Base-by-base conservation (phyloP, 2,797 vertebrate genomes). In the Protosalanx chinensis region DNA sequence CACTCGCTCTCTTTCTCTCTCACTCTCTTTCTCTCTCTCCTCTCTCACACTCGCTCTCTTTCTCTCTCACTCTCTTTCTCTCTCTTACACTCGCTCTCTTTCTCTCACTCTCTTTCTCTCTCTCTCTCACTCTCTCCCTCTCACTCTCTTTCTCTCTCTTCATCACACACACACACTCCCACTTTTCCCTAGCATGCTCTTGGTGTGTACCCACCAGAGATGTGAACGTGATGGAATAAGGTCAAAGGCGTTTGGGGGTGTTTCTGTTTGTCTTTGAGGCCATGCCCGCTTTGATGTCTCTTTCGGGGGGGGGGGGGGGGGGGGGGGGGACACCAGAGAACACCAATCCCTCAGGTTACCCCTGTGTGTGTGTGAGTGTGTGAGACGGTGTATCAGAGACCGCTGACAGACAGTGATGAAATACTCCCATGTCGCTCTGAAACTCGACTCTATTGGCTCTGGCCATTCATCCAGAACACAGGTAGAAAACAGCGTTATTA, bases 191-290 rank as follows among this genome's bases (percentile, higher is more conserved):
- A 10, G 18, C 18, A 41, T 10, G 62, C 18, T 18, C 64, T 65
- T 37, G 35, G 68, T 70, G 63, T 65, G 37, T 65, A 20, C 13
- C 64, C 37, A 37, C 16, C 13, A 37, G 58, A 37, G 32, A 16
- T 37, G n/a, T n/a, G 33, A n/a, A 37, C 18, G 68, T 84, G 84
- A 88, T 82, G 82, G 84, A 87, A 88, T 88, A 83, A 68, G 89
- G 86, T 88, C 87, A 81, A 71, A 79, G 68, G 72, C 81, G 80
- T 67, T 67, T 56, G 67, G 73, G 73, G 81, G 80, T 67, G 49
- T 56, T 49, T 29, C n/a, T 35, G 46, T 72, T 79, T 82, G 81
- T 75, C 72, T 82, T 74, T 79, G 76, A 74, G 62, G 67, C 75
- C 12, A 13, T 6, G 5, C 69, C 78, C 69, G 58, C 75, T 85